Evolutionary conservation across 2,113 vertebrate genomes (phyloP).

Genomic region (Zingel zingel): DNA sequence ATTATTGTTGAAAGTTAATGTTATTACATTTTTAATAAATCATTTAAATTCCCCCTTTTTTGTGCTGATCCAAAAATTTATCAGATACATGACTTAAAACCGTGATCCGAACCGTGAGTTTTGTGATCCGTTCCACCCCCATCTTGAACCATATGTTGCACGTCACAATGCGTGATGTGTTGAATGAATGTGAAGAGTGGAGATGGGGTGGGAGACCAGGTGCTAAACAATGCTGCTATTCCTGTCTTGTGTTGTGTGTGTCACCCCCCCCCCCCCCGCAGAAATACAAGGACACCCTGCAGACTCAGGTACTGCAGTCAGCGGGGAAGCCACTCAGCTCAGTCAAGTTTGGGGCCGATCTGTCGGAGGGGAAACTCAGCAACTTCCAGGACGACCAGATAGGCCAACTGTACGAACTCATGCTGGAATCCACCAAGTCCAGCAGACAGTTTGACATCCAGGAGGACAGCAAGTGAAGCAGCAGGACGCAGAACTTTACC

Average conservation of each 20-base stretch:
- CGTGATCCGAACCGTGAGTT: too few relatives aligned
- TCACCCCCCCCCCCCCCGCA: conserved; percentile 16
- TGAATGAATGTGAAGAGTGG: not conserved
- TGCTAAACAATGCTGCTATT: conserved; percentile 15
- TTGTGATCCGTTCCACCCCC: not conserved
- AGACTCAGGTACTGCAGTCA: conserved; percentile 85
- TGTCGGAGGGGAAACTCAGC: conserved; percentile 86
- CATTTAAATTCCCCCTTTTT: too few relatives aligned
- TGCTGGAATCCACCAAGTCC: conserved; percentile 92
- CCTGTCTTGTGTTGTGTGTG: not conserved
- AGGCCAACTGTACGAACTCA: conserved; percentile 92
- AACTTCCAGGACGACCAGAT: conserved; percentile 91
- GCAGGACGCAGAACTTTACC: not conserved
- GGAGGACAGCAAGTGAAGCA: conserved; percentile 79
- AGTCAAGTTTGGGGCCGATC: conserved; percentile 81
- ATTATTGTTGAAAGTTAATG: too few relatives aligned
- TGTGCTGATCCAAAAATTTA: too few relatives aligned
- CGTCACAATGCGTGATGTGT: not conserved
- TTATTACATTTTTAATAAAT: too few relatives aligned
- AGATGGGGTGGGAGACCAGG: conserved; percentile 1
- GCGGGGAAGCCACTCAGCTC: conserved; percentile 53
- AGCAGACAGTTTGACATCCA: conserved; percentile 85
- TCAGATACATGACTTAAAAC: too few relatives aligned
- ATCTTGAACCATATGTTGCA: not conserved
- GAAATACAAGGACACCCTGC: conserved; percentile 80